Conservation (phyloP, 2,797 vertebrate species). For the Streptopelia turtur region DNA sequence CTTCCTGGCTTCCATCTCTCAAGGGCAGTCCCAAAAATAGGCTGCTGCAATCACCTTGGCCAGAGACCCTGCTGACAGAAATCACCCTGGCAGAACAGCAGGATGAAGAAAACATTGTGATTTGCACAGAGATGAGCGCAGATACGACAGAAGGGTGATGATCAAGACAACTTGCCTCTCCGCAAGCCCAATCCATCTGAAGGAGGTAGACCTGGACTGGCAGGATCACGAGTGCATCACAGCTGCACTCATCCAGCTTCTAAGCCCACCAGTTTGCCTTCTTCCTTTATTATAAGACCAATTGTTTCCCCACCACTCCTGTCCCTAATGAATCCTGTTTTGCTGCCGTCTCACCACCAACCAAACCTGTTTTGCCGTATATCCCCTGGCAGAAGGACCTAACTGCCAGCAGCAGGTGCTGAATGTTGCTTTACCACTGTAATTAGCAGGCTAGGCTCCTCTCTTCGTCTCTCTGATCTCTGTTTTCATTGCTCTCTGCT, state of each 20-base stretch:
- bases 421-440: not conserved
- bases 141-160: not conserved
- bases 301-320: not conserved
- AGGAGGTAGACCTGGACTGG: not conserved
- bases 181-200: not conserved
- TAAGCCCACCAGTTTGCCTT: not conserved
- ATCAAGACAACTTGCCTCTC: not conserved
- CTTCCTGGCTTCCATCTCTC: not conserved
- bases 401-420: conserved; percentile 38
- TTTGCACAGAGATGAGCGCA: not conserved
- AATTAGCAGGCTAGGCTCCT: conserved; percentile 45
- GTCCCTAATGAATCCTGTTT: not conserved
- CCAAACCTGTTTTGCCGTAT: not conserved
- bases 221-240: not conserved
- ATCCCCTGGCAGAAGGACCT: not conserved
- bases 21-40: conserved; percentile 58
- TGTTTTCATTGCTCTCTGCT: conserved; percentile 45
- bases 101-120: not conserved
- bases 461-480: conserved; percentile 21
- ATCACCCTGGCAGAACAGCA: not conserved
- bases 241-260: not conserved
- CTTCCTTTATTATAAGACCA: not conserved
- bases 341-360: not conserved
- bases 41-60: conserved; percentile 62
- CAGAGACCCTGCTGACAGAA: conserved; percentile 60